These are phyloP conservation scores for Morinoia aosen DNA, from an alignment of 2,888 invertebrate species.

Conservation along the genomic window DNA sequence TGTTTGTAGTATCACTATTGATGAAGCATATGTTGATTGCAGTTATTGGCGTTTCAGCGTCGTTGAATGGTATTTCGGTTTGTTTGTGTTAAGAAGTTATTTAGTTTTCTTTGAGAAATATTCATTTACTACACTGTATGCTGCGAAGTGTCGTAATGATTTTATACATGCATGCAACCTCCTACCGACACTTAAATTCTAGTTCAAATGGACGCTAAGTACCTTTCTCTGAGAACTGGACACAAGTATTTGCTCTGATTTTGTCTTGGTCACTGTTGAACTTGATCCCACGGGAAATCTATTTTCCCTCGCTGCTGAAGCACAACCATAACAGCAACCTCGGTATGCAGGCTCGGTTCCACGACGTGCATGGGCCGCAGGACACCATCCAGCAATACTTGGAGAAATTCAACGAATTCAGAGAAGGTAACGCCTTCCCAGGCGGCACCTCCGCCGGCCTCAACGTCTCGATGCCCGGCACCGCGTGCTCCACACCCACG, in stretches of 20 bases:
- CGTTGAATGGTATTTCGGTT: no score
- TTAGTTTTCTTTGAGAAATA: no score
- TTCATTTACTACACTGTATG: no score
- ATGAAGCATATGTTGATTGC: no score
- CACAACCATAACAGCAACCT: not conserved
- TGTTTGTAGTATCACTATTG: no score
- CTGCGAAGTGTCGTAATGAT: no score
- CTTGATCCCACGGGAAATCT: not conserved
- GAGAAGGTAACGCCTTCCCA: conserved; percentile 54
- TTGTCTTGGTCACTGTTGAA: not conserved
- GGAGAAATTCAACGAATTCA: conserved; percentile 67
- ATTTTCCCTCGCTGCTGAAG: not conserved
- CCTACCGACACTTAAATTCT: no score
- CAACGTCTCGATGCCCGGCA: conserved; percentile 2
- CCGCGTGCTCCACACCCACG: not conserved
- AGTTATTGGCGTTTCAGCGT: no score
- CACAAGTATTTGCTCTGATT: not conserved
- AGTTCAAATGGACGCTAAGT: no score
- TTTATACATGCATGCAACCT: no score
- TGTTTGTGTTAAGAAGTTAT: no score
- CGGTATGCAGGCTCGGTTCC: conserved; percentile 58
- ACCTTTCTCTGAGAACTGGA: not conserved
- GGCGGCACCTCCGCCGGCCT: not conserved
- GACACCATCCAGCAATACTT: conserved; percentile 67
- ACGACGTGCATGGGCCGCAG: conserved; percentile 62